Base-by-base conservation (phyloP, 2,888 invertebrate species). In the Plebejus anna region DNA sequence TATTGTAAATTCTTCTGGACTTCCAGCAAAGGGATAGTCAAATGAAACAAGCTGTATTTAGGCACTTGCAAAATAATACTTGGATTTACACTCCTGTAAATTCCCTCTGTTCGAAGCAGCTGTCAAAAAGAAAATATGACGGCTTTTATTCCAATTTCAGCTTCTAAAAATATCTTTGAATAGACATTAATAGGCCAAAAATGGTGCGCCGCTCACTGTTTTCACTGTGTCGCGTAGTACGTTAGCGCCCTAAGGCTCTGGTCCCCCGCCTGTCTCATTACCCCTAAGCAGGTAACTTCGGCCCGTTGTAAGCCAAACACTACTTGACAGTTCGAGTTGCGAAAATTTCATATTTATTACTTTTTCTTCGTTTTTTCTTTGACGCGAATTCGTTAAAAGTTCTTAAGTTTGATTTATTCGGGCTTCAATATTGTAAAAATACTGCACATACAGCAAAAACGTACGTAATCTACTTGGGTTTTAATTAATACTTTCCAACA, bases 311-410 rank as follows among this genome's bases (percentile, higher is more conserved):
- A 28, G 61, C 28, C 61, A 28, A 61, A 61, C 61, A 61, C 22
- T 61, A 61, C 61, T 22, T 61, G 61, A 28, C 61, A 61, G 61
- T 61, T 61, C 61, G 4, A 61, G 22, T 61, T 61, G 61, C 22
- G 61, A 61, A 61, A 28, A 61, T 28, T 61, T 61, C 61, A 61
- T 61, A 61, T 61, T 61, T 61, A 61, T 61, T 61, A 28, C 61
- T 61, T 6, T 61, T 61, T 61, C 61, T 61, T 61, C 28, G 61
- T 61, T 22, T 22, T 22, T 22, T 28, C 61, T 61, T 61, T 28
- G 7, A 28, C 22, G 28, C n/a, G 2, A 61, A 61, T 61, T 61
- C 7, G 22, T 61, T 61, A 28, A 2, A 61, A 61, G 9, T 28
- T 28, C 9, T 61, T 28, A 28, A 28, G 11, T 61, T 61, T 61